Percentiles rank a stretch among this genome's conserved stretches.
Conservation (phyloP, 2,797 vertebrate genomes). For the Dipus sagitta region DNA sequence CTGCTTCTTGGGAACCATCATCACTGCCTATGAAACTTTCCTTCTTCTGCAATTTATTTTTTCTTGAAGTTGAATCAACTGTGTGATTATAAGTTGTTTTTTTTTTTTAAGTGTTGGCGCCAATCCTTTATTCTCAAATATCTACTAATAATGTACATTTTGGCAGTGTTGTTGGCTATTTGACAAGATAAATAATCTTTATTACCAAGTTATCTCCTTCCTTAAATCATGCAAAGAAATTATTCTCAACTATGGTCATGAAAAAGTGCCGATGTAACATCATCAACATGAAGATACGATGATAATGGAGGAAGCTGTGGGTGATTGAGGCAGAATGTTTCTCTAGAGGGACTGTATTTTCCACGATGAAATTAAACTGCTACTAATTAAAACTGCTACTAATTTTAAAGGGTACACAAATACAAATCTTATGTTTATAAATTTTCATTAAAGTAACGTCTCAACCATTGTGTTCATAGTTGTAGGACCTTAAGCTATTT, state of each 20-base stretch:
- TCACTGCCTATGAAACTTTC: not conserved
- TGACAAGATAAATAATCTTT: constrained; percentile 11
- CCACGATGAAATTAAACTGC: constrained; percentile 6
- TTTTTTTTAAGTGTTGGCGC: not conserved
- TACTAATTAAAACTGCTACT: not conserved
- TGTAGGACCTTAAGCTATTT: constrained; percentile 13
- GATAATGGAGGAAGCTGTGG: not conserved
- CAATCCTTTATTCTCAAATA: not conserved
- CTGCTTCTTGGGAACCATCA: not conserved
- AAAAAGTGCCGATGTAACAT: not conserved
- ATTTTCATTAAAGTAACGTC: constrained; percentile 3
- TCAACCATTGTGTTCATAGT: not conserved
- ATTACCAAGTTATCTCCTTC: not conserved
- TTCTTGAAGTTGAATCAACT: constrained; percentile 25
- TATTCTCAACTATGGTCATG: not conserved
- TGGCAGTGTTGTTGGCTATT: not conserved
- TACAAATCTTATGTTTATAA: not conserved
- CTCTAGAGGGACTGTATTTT: not conserved
- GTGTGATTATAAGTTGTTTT: constrained; percentile 8
- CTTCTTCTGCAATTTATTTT: constrained; percentile 17
- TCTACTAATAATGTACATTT: not conserved
- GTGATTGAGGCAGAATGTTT: not conserved
- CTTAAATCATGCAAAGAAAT: not conserved
- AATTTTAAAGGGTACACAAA: not conserved
- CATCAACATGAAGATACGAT: not conserved